phyloP scores from a whole-genome alignment of 1,140 invertebrate species.

The Apocrypta bakeri region DNA sequence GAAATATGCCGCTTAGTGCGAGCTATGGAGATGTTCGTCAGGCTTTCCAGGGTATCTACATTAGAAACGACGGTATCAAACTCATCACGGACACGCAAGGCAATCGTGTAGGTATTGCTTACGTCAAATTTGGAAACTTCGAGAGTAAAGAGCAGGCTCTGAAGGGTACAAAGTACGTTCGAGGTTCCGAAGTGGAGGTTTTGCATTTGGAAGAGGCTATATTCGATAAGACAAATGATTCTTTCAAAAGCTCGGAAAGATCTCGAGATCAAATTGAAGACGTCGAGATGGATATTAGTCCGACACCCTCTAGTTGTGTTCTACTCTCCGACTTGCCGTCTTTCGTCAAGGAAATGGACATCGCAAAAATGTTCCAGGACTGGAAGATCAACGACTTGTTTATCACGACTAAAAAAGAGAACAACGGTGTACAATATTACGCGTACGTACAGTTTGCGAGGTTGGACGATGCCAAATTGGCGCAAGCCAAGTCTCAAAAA shows the following conservation, averaged over 20 bases:
- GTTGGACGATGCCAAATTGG: slow-evolving; percentile 79
- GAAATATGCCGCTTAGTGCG: slow-evolving; percentile 79
- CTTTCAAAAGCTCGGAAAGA: slow-evolving; percentile 73
- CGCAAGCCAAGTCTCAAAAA: slow-evolving; percentile 74
- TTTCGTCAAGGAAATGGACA: slow-evolving; percentile 85
- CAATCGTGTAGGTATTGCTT: slow-evolving; percentile 85
- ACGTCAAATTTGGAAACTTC: slow-evolving; percentile 82
- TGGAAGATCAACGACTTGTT: slow-evolving; percentile 80
- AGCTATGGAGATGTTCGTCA: slow-evolving; percentile 86
- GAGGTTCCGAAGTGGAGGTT: slow-evolving; percentile 78
- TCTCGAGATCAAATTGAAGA: slow-evolving; percentile 61
- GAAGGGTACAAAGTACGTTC: slow-evolving; percentile 66
- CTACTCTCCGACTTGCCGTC: slow-evolving; percentile 82
- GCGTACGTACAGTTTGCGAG: slow-evolving; percentile 85
- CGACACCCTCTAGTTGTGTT: slow-evolving; percentile 77
- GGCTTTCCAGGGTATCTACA: slow-evolving; percentile 86
- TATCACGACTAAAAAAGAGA: slow-evolving; percentile 79
- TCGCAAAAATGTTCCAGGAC: slow-evolving; percentile 84
- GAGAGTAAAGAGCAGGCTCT: slow-evolving; percentile 83
- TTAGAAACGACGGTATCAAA: slow-evolving; percentile 89
- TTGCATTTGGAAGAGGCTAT: slow-evolving; percentile 78
- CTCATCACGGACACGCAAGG: slow-evolving; percentile 88
- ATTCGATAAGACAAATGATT: slow-evolving; percentile 81
- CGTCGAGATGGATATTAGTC: slow-evolving; percentile 56
- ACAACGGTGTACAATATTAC: slow-evolving; percentile 75